Evolutionary conservation across 2,113 vertebrate genomes (phyloP), one percentile per base, ranked within the genome.

Genomic region (Aythya baeri): DNA sequence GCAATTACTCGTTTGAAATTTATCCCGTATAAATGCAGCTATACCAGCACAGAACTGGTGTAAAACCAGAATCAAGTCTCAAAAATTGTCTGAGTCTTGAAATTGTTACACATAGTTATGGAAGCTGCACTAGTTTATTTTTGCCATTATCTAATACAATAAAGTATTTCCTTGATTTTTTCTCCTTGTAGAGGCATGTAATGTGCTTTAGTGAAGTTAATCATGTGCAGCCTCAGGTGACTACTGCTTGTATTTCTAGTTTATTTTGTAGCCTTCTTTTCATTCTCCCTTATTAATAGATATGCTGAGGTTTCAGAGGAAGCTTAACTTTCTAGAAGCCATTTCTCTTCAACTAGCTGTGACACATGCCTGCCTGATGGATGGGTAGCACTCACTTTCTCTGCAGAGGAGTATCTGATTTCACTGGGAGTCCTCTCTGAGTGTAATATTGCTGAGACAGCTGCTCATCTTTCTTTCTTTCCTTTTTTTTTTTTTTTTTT

Each of bases 281-380:
- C 54, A 94, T 93, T 96, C 93, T 97, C 86, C 65, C 91, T 96
- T 96, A 96, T 97, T 97, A 96, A 96, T 96, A 97, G 96, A 96
- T 87, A 91, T 96, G 83, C 87, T 89, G 95, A 91, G 88, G 73
- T 95, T 96, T 97, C 96, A 94, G 86, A 93, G 91, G 80, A 91
- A 86, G 95, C 93, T 96, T 96, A 87, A 95, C 89, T 94, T 95
- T 97, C 95, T 96, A 85, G 93, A 97, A 96, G 93, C 85, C 91
- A 91, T 95, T 91, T 93, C 91, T 95, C 91, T 94, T 93, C 94
- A 91, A 74, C 88, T 89, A 78, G 95, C 93, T 89, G 89, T 96
- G 95, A 95, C 95, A 93, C 94, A 96, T 96, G 92, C 71, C 94
- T 5, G 70, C 88, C 86, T 97, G 97, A 97, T 92, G 70, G 86